These are phyloP conservation scores for Distichodus sexfasciatus DNA, from an alignment of 2,797 vertebrate species.

Conservation along the genomic window DNA sequence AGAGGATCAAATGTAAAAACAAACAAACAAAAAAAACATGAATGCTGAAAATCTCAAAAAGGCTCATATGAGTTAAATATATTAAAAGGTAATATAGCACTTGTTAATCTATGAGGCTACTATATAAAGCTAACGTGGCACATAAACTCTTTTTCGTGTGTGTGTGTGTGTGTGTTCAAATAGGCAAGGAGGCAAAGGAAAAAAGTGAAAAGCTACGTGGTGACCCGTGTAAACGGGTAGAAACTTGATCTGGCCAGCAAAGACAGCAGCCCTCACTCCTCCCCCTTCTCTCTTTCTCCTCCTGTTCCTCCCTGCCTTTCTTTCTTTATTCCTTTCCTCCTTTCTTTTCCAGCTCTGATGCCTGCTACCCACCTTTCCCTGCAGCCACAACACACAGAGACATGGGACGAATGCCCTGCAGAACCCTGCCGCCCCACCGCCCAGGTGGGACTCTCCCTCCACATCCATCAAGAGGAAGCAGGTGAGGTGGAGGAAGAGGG, in stretches of 20 bases:
- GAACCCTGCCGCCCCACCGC: slow-evolving; percentile 30
- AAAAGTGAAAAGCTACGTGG: slow-evolving; percentile 47
- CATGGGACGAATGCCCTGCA: slow-evolving; percentile 45
- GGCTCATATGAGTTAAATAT: too few relatives aligned
- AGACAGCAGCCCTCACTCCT: slow-evolving; percentile 40
- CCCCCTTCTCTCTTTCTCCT: background rate
- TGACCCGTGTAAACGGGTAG: slow-evolving; percentile 58
- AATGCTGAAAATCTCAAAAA: too few relatives aligned
- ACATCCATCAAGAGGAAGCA: slow-evolving; percentile 38
- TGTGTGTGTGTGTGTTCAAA: slow-evolving; percentile 19
- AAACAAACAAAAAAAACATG: too few relatives aligned
- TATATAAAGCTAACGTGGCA: too few relatives aligned
- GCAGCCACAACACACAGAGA: slow-evolving; percentile 39
- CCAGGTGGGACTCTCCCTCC: slow-evolving; percentile 56
- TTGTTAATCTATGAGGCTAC: too few relatives aligned
- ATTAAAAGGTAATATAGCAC: too few relatives aligned
- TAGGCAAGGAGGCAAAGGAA: slow-evolving; percentile 21
- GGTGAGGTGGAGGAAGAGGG: too few relatives aligned
- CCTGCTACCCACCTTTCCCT: slow-evolving; percentile 45
- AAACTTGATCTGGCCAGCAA: slow-evolving; percentile 62
- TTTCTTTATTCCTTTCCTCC: slow-evolving; percentile 19
- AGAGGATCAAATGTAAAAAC: too few relatives aligned
- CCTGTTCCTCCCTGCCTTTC: slow-evolving; percentile 21
- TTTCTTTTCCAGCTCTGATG: slow-evolving; percentile 28
- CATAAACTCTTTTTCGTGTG: too few relatives aligned